Evolutionary conservation across 2,797 vertebrate genomes (phyloP), one percentile per base, ranked within the genome.

Genomic region (Sebastes oblongus): DNA sequence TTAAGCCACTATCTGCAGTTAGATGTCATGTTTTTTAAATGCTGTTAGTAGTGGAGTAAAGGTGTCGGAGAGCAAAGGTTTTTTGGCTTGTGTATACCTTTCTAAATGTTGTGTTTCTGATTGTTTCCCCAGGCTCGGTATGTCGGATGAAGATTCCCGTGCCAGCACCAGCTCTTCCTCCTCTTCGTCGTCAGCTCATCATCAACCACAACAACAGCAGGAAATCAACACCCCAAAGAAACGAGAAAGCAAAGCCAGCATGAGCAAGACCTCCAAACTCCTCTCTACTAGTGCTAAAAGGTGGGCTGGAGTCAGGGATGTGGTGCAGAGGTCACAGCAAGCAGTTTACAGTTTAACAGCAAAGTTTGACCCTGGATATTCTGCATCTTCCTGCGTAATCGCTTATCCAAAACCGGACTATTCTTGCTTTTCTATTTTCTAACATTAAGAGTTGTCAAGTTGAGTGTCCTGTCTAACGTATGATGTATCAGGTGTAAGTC

Each of bases 91-190:
- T 54, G 29, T 18, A 4, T 3, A 42, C 39, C 13, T 24, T 27
- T 5, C 18, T 62, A 10, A 72, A 74, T 59, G 14, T 12, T 1
- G 8, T 30, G 54, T 55, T 13, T 56, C 1, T 62, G 24, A 54
- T 25, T n/a, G 3, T 24, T 24, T 60, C 36, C 14, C 36, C 27
- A 92, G 94, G 94, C 94, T 92, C 96, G 95, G 95, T 96, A 98
- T 99, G 98, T 98, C 97, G 96, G 98, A 99, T 97, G 98, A 99
- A 95, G 98, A 99, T 97, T 99, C 97, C 78, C 97, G 97, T 96
- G 97, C 98, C 96, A 98, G 97, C 96, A 97, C 96, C 94, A 98
- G 97, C 95, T 98, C 97, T 95, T 97, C 97, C 77, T 98, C 97
- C 76, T 98, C 98, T 72, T 96, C 97, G 81, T 97, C 97, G 80